Evolutionary conservation across 2,797 vertebrate genomes (phyloP), one percentile per base, ranked within the genome.

Genomic region (Poecilia velifera): DNA sequence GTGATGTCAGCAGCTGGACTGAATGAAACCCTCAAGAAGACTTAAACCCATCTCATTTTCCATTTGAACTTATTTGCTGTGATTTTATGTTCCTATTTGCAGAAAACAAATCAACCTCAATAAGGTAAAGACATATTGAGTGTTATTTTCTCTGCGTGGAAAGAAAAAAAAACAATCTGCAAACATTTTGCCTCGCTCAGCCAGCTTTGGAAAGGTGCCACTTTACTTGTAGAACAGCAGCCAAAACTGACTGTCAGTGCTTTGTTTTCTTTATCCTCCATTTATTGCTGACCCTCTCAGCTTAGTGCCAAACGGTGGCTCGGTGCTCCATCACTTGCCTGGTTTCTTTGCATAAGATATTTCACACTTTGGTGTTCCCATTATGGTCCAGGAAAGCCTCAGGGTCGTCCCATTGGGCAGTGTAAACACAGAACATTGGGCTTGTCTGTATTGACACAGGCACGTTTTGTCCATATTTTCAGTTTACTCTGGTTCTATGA

Each of bases 281-380:
- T 86, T 92, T 92, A 89, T 79, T 95, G 93, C 93, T 95, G 94
- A 95, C 91, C 91, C 89, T 90, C 82, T 90, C 74, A 76, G 89
- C 89, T 91, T 84, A 83, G 83, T 92, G 93, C 93, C 93, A 94
- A 92, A 90, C 62, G 77, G 53, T 84, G 87, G 87, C 85, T 82
- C 88, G 90, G 84, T 81, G 88, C 90, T 87, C 78, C 90, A 91
- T 89, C 87, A 89, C 88, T 87, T 75, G 83, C 87, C 90, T 90
- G 90, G 89, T 93, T 93, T 93, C 92, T 94, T 93, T 92, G 86
- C 88, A 92, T 88, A 92, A 93, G 93, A 94, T 94, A 94, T 95
- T 95, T 95, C 92, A 95, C 95, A 95, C 93, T 91, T 92, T 95
- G 91, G 80, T 94, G 93, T 95, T 94, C 92, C 93, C 92, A 94